These are phyloP conservation scores for Opisthocomus hoazin DNA, from an alignment of 2,113 vertebrate genomes.

Conservation along the genomic window DNA sequence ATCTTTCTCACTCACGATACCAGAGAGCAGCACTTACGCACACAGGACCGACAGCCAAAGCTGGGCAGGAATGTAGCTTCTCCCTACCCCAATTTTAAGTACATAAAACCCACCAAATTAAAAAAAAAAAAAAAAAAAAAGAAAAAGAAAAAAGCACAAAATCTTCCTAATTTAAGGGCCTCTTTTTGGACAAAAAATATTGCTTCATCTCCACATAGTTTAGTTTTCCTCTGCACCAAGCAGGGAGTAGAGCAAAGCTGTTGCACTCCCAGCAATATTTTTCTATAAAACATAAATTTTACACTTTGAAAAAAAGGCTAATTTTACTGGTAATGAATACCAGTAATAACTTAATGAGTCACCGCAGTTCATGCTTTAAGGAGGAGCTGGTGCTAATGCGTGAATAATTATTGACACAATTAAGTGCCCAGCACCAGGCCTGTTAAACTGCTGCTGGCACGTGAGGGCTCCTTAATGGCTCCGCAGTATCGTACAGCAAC, in stretches of 20 bases:
- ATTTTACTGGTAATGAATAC: constrained; percentile 66
- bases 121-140: not conserved
- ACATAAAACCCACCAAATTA: not conserved
- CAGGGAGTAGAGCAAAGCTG: constrained; percentile 20
- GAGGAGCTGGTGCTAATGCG: constrained; percentile 46
- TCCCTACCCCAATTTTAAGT: not conserved
- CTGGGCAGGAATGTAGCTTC: not conserved
- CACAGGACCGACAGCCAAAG: not conserved
- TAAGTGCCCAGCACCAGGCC: constrained; percentile 30
- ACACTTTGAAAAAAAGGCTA: constrained; percentile 52
- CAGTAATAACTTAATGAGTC: constrained; percentile 66
- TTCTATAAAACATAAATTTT: constrained; percentile 20
- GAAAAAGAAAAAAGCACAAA: rapidly evolving
- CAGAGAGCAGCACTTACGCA: not conserved
- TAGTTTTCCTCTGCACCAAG: not conserved
- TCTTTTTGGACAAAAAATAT: not conserved
- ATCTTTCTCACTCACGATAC: not conserved
- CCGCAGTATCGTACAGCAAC: not conserved
- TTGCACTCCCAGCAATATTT: constrained; percentile 6
- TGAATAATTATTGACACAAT: constrained; percentile 66
- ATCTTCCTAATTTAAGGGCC: not conserved
- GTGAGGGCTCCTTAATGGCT: constrained; percentile 41
- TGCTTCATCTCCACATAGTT: not conserved
- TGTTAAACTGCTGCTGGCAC: constrained; percentile 58
- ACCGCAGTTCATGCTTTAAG: constrained; percentile 31